A percentile compares a stretch with the other conserved stretches of the same genome.
Conservation (phyloP, 2,888 invertebrate genomes). For the Operophtera brumata region DNA sequence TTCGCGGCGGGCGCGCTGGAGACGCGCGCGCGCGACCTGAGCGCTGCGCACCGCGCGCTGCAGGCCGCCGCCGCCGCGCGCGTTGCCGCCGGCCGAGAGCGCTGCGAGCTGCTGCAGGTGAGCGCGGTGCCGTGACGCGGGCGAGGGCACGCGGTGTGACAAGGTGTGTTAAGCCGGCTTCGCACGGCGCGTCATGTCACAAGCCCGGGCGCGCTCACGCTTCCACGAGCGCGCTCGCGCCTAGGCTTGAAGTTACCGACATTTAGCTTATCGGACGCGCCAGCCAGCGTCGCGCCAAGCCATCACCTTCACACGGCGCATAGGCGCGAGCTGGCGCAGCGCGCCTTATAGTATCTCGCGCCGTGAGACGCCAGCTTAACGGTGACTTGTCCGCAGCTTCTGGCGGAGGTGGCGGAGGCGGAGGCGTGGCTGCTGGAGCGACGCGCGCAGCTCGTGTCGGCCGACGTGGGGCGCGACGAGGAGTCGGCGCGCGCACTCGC, state of each 20-base stretch:
- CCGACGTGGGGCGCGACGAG: constrained; percentile 95
- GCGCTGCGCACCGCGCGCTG: constrained; percentile 84
- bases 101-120: constrained; percentile 56
- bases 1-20: constrained; percentile 90
- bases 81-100: constrained; percentile 83
- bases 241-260: no score
- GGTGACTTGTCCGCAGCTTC: constrained; percentile 83
- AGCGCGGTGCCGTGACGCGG: neutral
- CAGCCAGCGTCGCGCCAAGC: no score
- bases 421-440: constrained; percentile 96
- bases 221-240: no score
- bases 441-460: constrained; percentile 85
- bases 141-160: no score
- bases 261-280: no score
- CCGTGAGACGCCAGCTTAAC: no score
- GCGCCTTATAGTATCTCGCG: no score
- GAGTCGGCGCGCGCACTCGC: constrained; percentile 91
- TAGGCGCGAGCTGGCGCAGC: no score
- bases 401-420: constrained; percentile 93
- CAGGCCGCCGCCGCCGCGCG: constrained; percentile 87
- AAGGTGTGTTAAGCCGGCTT: no score
- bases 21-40: constrained; percentile 83
- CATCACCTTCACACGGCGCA: no score
- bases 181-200: no score
- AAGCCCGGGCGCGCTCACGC: no score